Base-by-base conservation (phyloP, 2,113 vertebrate genomes). In the Corythoichthys intestinalis region DNA sequence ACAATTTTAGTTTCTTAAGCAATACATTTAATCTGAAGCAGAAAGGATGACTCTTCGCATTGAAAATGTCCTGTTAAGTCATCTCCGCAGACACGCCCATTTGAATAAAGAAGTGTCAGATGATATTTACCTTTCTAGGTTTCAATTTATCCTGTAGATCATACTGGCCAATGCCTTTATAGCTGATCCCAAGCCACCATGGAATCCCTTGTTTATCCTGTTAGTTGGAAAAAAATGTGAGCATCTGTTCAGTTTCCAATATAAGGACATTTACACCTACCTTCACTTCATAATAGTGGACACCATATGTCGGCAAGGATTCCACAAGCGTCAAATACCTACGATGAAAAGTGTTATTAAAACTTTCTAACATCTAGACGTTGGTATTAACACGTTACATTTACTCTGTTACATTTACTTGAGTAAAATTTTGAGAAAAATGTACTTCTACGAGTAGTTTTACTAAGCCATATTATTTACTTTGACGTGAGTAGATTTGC, bases 181-280 rank as follows among this genome's bases (percentile, higher is more conserved):
- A 99, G 91, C 97, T 99, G 89, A 99, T 92, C 69, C 97, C 97
- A 71, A 99, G 91, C 97, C 97, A 99, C 97, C 97, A 99, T 0
- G 97, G 97, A 80, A 99, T 98, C 54, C 97, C 97, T 82, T 99
- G 97, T 84, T 99, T 99, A 86, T 99, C 97, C 97, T 99, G 81
- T 60, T 47, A 76, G 37, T n/a, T n/a, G 60, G 35, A 72, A 34
- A 15, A 63, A 2, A 46, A 20, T 2, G 14, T 62, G 15, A 44
- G 6, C 17, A 46, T 7, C 67, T 67, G 73, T 47, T 75, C 47
- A 34, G 2, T 63, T 76, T 70, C 75, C 58, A 81, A 5, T 13
- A 9, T 20, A 47, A 63, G 28, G 20, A 14, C 28, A 35, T 4
- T 57, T 3, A 57, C 20, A n/a, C 66, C 71, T 91, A 99, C 97